Conservation (phyloP, 2,113 vertebrate species). For the Semicossyphus pulcher region DNA sequence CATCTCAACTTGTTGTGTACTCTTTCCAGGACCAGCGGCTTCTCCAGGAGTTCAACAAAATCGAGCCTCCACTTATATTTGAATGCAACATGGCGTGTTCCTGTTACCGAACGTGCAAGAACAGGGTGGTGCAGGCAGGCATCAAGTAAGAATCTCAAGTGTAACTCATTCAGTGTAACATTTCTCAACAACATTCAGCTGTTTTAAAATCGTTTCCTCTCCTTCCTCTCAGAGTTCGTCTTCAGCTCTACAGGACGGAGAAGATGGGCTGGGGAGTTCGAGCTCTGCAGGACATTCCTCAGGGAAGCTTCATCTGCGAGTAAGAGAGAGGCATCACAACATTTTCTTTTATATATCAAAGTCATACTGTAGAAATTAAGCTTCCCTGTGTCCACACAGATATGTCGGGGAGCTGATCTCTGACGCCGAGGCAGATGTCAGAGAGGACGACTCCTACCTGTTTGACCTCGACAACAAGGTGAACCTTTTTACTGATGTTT, state of each 20-base stretch:
- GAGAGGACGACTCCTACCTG: constrained; percentile 94
- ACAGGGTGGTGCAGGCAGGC: constrained; percentile 92
- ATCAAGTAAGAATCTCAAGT: constrained; percentile 86
- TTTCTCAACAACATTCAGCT: neutral
- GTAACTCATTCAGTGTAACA: neutral
- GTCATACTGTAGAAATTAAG: neutral
- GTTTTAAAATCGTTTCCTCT: neutral
- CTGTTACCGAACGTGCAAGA: constrained; percentile 92
- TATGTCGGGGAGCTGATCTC: constrained; percentile 95
- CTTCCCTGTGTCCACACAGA: constrained; percentile 65
- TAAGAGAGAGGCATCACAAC: constrained; percentile 66
- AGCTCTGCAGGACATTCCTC: constrained; percentile 92
- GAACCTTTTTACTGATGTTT: neutral
- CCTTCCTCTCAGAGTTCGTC: constrained; percentile 85
- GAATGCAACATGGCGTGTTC: constrained; percentile 95
- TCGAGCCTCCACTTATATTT: constrained; percentile 93
- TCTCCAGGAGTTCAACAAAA: constrained; percentile 96
- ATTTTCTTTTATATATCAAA: neutral
- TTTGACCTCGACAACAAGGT: constrained; percentile 97
- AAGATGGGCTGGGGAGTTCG: constrained; percentile 96
- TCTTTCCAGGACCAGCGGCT: constrained; percentile 88
- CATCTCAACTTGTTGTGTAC: neutral
- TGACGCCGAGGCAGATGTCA: constrained; percentile 92
- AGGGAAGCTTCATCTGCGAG: constrained; percentile 96
- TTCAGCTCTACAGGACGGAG: constrained; percentile 93